phyloP scores from a whole-genome alignment of 2,888 invertebrate genomes.

The Lasioglossum villosulum region DNA sequence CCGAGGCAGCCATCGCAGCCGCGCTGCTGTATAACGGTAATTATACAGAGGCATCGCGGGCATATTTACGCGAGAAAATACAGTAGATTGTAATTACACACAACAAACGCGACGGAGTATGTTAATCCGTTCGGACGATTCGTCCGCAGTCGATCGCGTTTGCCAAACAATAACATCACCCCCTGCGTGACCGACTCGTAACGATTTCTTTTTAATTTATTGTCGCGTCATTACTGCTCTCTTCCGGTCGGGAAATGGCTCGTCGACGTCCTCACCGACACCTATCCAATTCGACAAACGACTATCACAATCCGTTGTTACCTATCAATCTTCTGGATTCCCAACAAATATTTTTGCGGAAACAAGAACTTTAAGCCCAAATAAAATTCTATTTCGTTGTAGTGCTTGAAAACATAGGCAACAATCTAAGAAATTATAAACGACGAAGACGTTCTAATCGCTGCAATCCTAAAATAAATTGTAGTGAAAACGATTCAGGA shows the following conservation, averaged over 20 bases:
- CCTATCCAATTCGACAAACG: not conserved
- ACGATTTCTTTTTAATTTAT: constrained; percentile 14
- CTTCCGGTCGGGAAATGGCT: not conserved
- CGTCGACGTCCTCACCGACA: not conserved
- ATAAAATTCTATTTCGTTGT: too few relatives aligned
- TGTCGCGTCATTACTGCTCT: not conserved
- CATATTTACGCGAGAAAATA: constrained; percentile 60
- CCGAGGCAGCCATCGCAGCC: not conserved
- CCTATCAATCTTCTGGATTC: not conserved
- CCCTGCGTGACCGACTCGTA: not conserved
- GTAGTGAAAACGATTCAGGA: too few relatives aligned
- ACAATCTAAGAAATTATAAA: too few relatives aligned
- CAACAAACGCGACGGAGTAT: constrained; percentile 55
- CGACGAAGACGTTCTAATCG: too few relatives aligned
- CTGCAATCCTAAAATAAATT: too few relatives aligned
- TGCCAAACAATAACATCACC: constrained; percentile 57
- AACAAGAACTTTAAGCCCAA: too few relatives aligned
- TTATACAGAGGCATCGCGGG: constrained; percentile 53
- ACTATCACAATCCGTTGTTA: not conserved
- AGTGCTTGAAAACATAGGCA: too few relatives aligned
- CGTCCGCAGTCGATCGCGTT: constrained; percentile 54
- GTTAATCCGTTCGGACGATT: constrained; percentile 57
- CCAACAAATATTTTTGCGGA: not conserved
- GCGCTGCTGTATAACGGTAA: constrained; percentile 33
- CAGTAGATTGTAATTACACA: constrained; percentile 59